Evolutionary conservation across 2,888 invertebrate genomes (phyloP), one percentile per base, ranked within the genome.

Genomic region (Iselma pallidipennis): DNA sequence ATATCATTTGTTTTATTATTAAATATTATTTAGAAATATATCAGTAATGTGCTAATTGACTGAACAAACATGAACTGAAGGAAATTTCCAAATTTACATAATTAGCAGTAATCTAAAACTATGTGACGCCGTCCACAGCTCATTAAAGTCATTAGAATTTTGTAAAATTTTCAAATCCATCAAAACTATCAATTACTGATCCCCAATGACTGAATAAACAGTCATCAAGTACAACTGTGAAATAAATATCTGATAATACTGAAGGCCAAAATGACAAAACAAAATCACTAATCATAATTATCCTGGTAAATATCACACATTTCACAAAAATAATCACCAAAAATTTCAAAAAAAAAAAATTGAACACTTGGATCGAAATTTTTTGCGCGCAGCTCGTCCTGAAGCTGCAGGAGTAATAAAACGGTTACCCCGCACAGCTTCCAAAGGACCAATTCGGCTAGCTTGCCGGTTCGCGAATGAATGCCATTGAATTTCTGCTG

Each of bases 381-480:
- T 29, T 37, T 37, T n/a, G n/a, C 42, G 6, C 42, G 16, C 42
- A 4, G 42, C 4, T 37, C 42, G 6, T 16, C n/a, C 42, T 16
- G 16, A 37, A 14, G 14, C 42, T 37, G 42, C 42, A 37, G 42
- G 42, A 37, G n/a, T 49, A n/a, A 29, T 10, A 29, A 21, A 23
- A 49, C 21, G 9, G 28, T 51, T 51, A 6, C 25, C 5, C 26
- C 19, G 19, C 28, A 51, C 59, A 54, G 59, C 59, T 25, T 53
- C 59, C 59, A 59, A n/a, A 64, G 64, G 64, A 60, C 60, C 61
- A 59, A 72, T 71, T 77, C 70, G 76, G 74, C 68, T 12, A 4
- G 2, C 2, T 10, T 68, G 72, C 62, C 67, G 70, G 73, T 74
- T 74, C 76, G 78, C 78, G 77, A 78, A 78, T 77, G 77, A 65